Percentiles rank a stretch among this genome's conserved stretches.
phyloP scores from a whole-genome alignment of 2,888 invertebrate species.

The Philereme vetulata region DNA sequence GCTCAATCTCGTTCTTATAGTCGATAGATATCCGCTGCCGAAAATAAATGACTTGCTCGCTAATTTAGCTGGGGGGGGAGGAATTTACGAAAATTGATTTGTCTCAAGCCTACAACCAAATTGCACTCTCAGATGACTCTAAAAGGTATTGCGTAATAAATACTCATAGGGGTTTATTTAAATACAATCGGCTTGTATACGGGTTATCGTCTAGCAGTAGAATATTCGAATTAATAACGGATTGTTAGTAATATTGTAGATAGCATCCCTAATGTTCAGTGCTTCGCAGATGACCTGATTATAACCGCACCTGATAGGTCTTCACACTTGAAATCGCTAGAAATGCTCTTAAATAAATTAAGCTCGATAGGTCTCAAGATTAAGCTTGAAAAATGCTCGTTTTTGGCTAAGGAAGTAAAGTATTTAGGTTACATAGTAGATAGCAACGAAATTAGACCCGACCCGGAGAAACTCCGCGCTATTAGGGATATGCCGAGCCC shows the following conservation, averaged over 20 bases:
- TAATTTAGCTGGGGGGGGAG: constrained; percentile 23
- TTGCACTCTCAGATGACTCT: too few relatives aligned
- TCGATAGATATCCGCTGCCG: constrained; percentile 38
- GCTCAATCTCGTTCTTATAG: constrained; percentile 24
- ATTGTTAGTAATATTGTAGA: constrained; percentile 10
- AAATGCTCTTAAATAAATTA: constrained; percentile 10
- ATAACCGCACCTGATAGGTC: not conserved
- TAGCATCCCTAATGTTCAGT: constrained; percentile 9
- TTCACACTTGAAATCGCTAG: constrained; percentile 12
- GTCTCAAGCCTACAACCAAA: constrained; percentile 36
- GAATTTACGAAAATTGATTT: constrained; percentile 37
- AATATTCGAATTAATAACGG: constrained; percentile 19
- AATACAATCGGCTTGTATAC: too few relatives aligned
- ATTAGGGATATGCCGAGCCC: constrained; percentile 24
- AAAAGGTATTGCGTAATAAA: too few relatives aligned
- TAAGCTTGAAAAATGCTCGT: constrained; percentile 29
- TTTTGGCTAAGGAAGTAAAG: constrained; percentile 19
- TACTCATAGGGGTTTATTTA: too few relatives aligned
- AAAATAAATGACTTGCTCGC: constrained; percentile 33
- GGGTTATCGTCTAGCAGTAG: too few relatives aligned
- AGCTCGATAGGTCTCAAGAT: constrained; percentile 5
- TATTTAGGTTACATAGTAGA: constrained; percentile 28
- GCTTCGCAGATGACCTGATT: constrained; percentile 26
- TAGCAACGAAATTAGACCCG: constrained; percentile 18
- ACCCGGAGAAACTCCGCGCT: constrained; percentile 24